phyloP scores from a whole-genome alignment of 2,888 invertebrate species.

The Corythucha ciliata region DNA sequence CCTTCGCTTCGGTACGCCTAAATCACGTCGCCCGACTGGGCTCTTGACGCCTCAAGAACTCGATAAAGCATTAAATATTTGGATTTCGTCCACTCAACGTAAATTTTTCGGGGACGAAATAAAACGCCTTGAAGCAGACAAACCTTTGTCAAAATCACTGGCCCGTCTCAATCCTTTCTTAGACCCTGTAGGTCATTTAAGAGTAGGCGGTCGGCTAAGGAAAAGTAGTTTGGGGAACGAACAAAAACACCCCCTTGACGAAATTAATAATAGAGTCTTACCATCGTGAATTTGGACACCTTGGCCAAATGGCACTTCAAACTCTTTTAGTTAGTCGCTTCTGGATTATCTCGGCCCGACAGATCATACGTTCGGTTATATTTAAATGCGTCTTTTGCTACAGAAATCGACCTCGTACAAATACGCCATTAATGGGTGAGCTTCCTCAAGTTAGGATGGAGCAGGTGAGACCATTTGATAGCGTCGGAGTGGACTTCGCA shows the following conservation, averaged over 20 bases:
- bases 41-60: too few relatives aligned
- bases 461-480: slow-evolving; percentile 12
- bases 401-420: slow-evolving; percentile 2
- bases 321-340: slow-evolving; percentile 15
- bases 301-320: slow-evolving; percentile 19
- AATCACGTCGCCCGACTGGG: too few relatives aligned
- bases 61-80: too few relatives aligned
- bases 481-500: slow-evolving; percentile 24
- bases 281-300: slow-evolving; percentile 22
- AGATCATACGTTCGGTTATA: slow-evolving; percentile 8
- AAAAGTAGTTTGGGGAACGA: slow-evolving; percentile 3
- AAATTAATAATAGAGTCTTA: slow-evolving; percentile 18
- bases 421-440: slow-evolving; percentile 26
- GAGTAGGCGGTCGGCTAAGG: slow-evolving; percentile 28
- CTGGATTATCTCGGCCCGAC: slow-evolving; percentile 21
- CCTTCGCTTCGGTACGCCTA: too few relatives aligned
- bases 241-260: slow-evolving; percentile 22
- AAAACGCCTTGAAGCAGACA: background rate
- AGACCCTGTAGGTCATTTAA: slow-evolving; percentile 16
- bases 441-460: slow-evolving; percentile 19
- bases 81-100: too few relatives aligned
- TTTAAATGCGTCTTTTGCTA: slow-evolving; percentile 20
- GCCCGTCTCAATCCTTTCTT: slow-evolving; percentile 20
- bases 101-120: background rate
- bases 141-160: background rate